Base-by-base conservation (phyloP, 2,797 vertebrate species). In the Sebastes goodei region DNA sequence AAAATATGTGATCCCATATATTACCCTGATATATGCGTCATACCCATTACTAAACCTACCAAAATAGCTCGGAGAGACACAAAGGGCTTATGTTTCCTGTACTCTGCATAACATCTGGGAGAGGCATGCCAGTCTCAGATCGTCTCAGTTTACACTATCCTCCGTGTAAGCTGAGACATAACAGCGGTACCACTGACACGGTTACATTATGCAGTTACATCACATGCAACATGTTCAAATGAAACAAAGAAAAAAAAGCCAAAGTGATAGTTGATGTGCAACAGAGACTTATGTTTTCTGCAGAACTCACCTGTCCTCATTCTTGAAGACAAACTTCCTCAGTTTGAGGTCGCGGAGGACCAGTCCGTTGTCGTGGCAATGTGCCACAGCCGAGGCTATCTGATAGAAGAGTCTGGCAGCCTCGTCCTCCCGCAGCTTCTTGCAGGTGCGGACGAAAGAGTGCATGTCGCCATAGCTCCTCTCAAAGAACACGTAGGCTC, bases 401-500 rank as follows among this genome's bases (percentile, higher is more conserved):
- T 99, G 98, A 93, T 97, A 96, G 96, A 99, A 99, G 71, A 99
- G 97, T 89, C 97, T 95, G 93, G 98, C 98, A 42, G 98, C 98
- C 88, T 99, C 98, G 76, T 99, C 98, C 91, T 99, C 98, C 68
- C 97, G 98, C 93, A 99, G 96, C 95, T 98, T 98, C 95, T 99
- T 99, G 96, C 98, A 99, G 90, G 97, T 99, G 82, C 98, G 98
- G 81, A 99, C 98, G 63, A 99, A 99, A 0, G 98, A 99, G 94
- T 99, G 98, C 98, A 99, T 99, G 96, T 99, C 98, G 71, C 98
- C 98, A 97, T 99, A 96, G 96, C 98, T 98, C 67, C 96, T 96
- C 93, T 98, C 97, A 68, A 99, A 99, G 96, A 99, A 99, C 86
- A 98, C 98, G n/a, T 99, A 99, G 0, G 98, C 98, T 85, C 97